A percentile compares a stretch with the other conserved stretches of the same genome.
Evolutionary conservation across 2,888 invertebrate genomes (phyloP).

Genomic region (Pristionchus arcanus): DNA sequence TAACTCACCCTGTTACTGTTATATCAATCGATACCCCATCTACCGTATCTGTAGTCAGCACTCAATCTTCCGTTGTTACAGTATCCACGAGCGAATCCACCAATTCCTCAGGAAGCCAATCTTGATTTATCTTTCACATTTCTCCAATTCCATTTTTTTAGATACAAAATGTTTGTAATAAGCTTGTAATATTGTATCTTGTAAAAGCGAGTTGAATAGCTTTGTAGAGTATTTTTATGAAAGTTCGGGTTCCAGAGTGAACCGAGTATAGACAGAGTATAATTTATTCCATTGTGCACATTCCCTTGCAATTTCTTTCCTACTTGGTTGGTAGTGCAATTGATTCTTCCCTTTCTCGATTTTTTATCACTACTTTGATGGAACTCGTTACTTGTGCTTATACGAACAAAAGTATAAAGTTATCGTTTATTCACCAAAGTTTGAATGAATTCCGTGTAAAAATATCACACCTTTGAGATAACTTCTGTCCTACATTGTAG

Average conservation of each 20-base stretch:
- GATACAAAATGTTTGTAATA: constrained; percentile 1
- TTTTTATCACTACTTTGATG: constrained; percentile 6
- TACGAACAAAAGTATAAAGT: neutral
- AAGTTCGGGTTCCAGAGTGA: neutral
- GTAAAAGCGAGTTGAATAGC: constrained; percentile 11
- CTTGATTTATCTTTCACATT: neutral
- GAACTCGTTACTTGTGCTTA: constrained; percentile 2
- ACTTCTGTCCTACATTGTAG: too few relatives aligned
- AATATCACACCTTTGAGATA: too few relatives aligned
- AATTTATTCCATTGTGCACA: constrained; percentile 37
- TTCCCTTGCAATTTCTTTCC: constrained; percentile 14
- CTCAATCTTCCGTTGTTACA: neutral
- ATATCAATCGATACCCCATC: constrained; percentile 10
- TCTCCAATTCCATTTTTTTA: neutral
- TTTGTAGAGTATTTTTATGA: neutral
- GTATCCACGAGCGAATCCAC: constrained; percentile 9
- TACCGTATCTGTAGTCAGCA: neutral
- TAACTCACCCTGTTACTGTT: neutral
- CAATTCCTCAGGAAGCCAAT: neutral
- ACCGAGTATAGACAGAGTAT: neutral
- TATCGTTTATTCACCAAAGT: neutral
- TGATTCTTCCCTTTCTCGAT: neutral
- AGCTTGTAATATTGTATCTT: constrained; percentile 20
- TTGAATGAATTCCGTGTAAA: too few relatives aligned
- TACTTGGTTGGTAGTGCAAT: constrained; percentile 21